Evolutionary conservation across 2,113 vertebrate genomes (phyloP), one percentile per base, ranked within the genome.

Genomic region (Pangasianodon gigas): DNA sequence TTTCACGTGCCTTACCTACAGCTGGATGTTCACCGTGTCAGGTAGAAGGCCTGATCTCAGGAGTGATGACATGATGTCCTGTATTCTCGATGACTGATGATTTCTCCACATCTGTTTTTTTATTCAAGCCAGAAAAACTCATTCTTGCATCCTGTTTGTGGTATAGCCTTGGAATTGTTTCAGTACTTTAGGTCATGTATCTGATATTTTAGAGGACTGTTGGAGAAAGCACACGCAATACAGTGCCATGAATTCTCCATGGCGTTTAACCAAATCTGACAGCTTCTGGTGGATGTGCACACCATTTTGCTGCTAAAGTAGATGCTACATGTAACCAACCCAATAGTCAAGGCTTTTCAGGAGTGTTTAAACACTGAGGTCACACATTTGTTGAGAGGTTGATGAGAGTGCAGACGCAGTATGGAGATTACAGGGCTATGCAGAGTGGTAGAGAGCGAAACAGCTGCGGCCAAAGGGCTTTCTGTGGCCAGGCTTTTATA

Each of bases 371-470:
- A 52, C 69, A 48, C 84, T 86, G 85, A 69, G 62, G 87, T 80
- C 67, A 89, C 79, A 85, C 79, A n/a, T 87, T 65, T 56, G 69
- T 46, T 84, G 84, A 92, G 69, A 87, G 71, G 87, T 54, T 85
- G 88, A 93, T 92, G 92, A 93, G 93, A 94, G 91, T 74, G 91
- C 92, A 93, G 92, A 94, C 88, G 54, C 13, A 91, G 91, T 90
- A 92, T 51, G 88, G 90, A 95, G 94, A 96, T 96, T 95, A 96
- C 90, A 96, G 95, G 94, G 94, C 88, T 88, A 93, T 92, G 92
- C 60, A 83, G 92, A 93, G 92, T 88, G 93, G 86, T 93, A 90
- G 92, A 90, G 83, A 92, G 90, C 90, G 92, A 94, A 96, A 95
- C 96, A 96, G 95, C 95, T 96, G 96, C 93, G 91, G 91, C 91